Base-by-base conservation (phyloP, 2,888 invertebrate species). In the Anticlea derivata region DNA sequence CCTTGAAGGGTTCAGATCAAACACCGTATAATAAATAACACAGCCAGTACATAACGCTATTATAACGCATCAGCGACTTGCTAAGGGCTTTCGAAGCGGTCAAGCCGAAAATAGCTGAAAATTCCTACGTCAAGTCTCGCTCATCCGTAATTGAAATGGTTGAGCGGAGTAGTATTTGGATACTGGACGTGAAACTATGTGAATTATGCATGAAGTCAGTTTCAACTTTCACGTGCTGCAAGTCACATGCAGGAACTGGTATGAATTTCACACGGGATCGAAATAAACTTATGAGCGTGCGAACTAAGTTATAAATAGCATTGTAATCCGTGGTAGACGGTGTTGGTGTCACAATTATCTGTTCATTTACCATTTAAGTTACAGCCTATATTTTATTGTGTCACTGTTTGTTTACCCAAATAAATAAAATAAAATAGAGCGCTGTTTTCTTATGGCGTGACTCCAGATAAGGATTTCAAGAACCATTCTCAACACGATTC, bases 31-130 rank as follows among this genome's bases (percentile, higher is more conserved):
- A 61, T 61, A 61, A 65, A 66, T 63, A 58, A 58, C 52, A 54
- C 27, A 51, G 50, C 23, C 23, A 29, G 48, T 43, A 50, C 24
- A 45, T 56, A 55, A 63, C 39, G 55, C 39, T 49, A 61, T 69
- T 67, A 65, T 60, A 64, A 50, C 69, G 68, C 66, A 62, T 76
- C 76, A 73, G 60, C 70, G 75, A 64, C 49, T 68, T 58, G 66
- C 66, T 70, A 66, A 74, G 70, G 69, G 69, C 49, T 64, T 62
- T 61, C 45, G 52, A 63, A 63, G 66, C 74, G 75, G 73, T 73
- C 73, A 76, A 73, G 66, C 65, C 58, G 70, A 78, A 78, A 79
- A 81, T 79, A 78, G 70, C 71, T 65, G 61, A 63, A 76, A 80
- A 77, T 73, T 73, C 70, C 70, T 62, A 72, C 70, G 65, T 76